Percentiles rank a stretch among this genome's conserved stretches.
These are phyloP conservation scores for Smittia aterrima DNA, from an alignment of 2,888 invertebrate species.

Conservation along the genomic window DNA sequence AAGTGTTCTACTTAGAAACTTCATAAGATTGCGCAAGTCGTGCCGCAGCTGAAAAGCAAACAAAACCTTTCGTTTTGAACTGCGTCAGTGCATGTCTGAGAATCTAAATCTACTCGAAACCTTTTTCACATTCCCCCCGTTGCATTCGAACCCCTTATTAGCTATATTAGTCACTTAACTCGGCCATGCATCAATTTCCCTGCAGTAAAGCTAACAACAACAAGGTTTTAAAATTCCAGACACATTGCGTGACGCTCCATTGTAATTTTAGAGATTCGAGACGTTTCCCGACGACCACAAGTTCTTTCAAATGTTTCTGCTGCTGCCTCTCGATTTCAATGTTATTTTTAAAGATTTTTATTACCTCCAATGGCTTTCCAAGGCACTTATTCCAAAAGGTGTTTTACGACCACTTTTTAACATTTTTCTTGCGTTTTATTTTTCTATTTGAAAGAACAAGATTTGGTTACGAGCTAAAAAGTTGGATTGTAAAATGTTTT, in stretches of 20 bases:
- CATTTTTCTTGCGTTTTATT: not conserved
- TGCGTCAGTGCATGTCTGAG: too few relatives aligned
- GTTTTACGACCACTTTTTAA: conserved; percentile 28
- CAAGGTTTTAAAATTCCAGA: not conserved
- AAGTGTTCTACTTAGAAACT: too few relatives aligned
- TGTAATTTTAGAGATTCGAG: not conserved
- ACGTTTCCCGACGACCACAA: conserved; percentile 5
- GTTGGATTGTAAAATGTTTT: conserved; percentile 4
- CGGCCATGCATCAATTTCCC: conserved; percentile 9
- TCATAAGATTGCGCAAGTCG: too few relatives aligned
- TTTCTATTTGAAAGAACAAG: conserved; percentile 24
- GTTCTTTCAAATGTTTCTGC: not conserved
- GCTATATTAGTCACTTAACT: too few relatives aligned
- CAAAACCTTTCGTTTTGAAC: too few relatives aligned
- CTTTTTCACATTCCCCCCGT: too few relatives aligned
- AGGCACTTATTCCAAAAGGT: not conserved
- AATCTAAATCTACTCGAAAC: too few relatives aligned
- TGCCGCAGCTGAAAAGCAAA: too few relatives aligned
- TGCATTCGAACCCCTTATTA: too few relatives aligned
- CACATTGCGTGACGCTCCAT: conserved; percentile 24
- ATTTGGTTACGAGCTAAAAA: conserved; percentile 14
- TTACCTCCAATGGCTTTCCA: conserved; percentile 12
- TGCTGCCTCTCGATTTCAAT: conserved; percentile 15
- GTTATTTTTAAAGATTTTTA: conserved; percentile 34
- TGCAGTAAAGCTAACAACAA: not conserved